Percentiles rank a stretch among this genome's conserved stretches.
Conservation (phyloP, 2,888 invertebrate species). For the Elegia similella region DNA sequence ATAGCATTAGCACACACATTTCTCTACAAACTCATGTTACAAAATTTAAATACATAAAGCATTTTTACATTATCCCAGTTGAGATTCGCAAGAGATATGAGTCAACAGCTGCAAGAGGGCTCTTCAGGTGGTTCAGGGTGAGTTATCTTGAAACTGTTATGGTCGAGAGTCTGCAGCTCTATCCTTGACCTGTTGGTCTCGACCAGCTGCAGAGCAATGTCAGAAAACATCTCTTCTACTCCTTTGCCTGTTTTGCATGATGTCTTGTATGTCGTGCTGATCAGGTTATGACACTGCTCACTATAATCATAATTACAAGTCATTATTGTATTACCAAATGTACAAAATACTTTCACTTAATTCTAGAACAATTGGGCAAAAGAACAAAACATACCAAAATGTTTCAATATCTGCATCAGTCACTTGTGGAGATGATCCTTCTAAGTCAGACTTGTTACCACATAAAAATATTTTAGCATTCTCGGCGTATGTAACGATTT, state of each 20-base stretch:
- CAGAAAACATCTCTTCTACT: conserved; percentile 94
- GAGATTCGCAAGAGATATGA: conserved; percentile 3
- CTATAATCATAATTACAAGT: conserved; percentile 63
- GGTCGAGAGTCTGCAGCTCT: conserved; percentile 89
- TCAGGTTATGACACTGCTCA: conserved; percentile 95
- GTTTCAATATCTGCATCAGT: conserved; percentile 93
- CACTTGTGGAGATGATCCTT: conserved; percentile 87
- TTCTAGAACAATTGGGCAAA: not conserved
- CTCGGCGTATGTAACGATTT: conserved; percentile 96
- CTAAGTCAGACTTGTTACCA: conserved; percentile 94
- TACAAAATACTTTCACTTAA: not conserved
- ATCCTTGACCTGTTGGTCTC: conserved; percentile 91
- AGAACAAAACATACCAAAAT: conserved; percentile 84
- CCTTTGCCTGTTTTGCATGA: conserved; percentile 94
- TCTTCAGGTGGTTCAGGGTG: conserved; percentile 82
- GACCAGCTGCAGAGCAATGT: conserved; percentile 91
- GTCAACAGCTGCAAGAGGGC: conserved; percentile 71
- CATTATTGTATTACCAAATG: not conserved
- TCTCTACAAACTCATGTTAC: conserved; percentile 9
- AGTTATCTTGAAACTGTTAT: conserved; percentile 88
- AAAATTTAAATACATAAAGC: not conserved
- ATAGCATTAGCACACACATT: conserved; percentile 9
- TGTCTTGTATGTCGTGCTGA: conserved; percentile 93
- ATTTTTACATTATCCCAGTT: not conserved
- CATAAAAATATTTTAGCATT: conserved; percentile 97